Evolutionary conservation across 2,113 vertebrate species (phyloP), one percentile per base, ranked within the genome.

Genomic region (Sebastes fasciatus): DNA sequence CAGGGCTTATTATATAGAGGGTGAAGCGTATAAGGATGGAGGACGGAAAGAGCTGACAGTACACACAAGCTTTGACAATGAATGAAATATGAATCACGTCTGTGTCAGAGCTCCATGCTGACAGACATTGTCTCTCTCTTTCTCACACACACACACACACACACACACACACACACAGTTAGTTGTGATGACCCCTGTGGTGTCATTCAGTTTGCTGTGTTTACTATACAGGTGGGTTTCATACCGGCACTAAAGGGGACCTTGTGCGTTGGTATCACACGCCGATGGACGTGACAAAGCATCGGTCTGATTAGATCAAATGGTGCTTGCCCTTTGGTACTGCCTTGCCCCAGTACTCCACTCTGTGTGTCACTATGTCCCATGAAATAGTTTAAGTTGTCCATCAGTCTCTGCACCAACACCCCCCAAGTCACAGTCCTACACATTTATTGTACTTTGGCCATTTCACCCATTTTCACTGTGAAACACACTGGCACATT

Each of bases 31-130:
- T 14, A 21, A 21, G 60, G 49, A 69, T 74, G 64, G 57, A 23
- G 80, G 70, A 57, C 7, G 71, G 69, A 86, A 83, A 74, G 9
- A 77, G 69, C 73, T 84, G 75, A 82, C 78, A 63, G 48, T 65
- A 62, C 48, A 58, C 3, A 57, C 49, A 55, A 14, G 19, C 40
- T 45, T 46, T 69, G 57, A 66, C 57, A 77, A 49, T 54, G 64
- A 66, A 71, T 21, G 68, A 63, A 62, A 60, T 62, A 17, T 74
- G 42, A 67, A 26, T 55, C 46, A 46, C 13, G 34, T 60, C 34
- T 48, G 17, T 48, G 65, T 77, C 43, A 17, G 67, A 48, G 46
- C 8, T 61, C 64, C 26, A 26, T 26, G 2, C 26, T 40, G 26
- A 9, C 26, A 26, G 12, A 11, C n/a, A 10, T 1, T 6, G 1